A percentile compares a stretch with the other conserved stretches of the same genome.
Conservation (phyloP, 2,797 vertebrate genomes). For the Dendrocincla tyrannina region DNA sequence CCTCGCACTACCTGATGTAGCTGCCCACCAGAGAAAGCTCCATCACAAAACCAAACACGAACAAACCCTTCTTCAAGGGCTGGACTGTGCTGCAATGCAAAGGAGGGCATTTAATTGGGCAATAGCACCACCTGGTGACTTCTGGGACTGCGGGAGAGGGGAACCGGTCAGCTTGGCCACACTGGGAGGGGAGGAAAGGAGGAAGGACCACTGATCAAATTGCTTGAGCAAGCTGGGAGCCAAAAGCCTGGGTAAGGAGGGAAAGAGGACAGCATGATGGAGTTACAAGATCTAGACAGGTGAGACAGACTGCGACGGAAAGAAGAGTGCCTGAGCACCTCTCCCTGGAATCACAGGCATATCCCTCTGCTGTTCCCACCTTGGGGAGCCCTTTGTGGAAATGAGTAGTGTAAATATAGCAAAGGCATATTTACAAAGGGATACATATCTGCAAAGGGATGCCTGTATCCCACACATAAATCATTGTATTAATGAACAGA, state of each 20-base stretch:
- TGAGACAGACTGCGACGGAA: background rate
- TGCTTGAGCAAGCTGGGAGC: background rate
- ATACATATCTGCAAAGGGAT: background rate
- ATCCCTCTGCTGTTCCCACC: background rate
- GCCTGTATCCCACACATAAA: background rate
- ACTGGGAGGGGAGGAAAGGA: accelerated
- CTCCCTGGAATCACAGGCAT: background rate
- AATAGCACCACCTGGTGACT: conserved; percentile 64
- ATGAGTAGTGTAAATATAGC: accelerated
- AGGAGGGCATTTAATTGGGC: conserved; percentile 3
- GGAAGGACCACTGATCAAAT: background rate
- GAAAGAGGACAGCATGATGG: background rate
- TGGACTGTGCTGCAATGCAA: accelerated
- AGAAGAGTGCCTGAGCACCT: background rate
- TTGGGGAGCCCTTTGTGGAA: background rate
- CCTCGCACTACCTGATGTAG: accelerated
- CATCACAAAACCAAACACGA: background rate
- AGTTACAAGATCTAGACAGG: background rate
- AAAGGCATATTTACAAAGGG: background rate
- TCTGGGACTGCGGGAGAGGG: background rate
- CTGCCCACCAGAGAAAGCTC: background rate
- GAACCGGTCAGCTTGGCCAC: background rate
- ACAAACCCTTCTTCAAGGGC: background rate
- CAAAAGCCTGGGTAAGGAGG: background rate
- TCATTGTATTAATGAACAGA: background rate